A percentile compares a stretch with the other conserved stretches of the same genome.
These are phyloP conservation scores for Archips crataeganus DNA, from an alignment of 2,888 invertebrate species.

Conservation along the genomic window DNA sequence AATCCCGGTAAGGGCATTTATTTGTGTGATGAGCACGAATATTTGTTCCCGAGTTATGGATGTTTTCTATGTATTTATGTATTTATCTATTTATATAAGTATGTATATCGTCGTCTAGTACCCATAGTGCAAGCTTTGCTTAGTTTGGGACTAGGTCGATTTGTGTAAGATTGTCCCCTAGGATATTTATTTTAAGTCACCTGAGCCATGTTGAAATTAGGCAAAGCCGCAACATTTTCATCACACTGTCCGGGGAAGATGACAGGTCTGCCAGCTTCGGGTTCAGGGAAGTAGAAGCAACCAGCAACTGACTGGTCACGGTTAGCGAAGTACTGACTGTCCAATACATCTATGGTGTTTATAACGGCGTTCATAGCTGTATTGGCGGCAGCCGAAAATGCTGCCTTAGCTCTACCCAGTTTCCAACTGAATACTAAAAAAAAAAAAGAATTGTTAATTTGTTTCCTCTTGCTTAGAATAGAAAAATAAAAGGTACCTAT, in stretches of 20 bases:
- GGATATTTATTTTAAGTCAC: conserved; percentile 8
- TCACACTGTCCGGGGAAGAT: conserved; percentile 64
- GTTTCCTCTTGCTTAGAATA: neutral
- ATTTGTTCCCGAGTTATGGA: no score
- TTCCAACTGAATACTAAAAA: conserved; percentile 35
- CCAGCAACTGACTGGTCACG: conserved; percentile 54
- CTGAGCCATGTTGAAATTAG: conserved; percentile 47
- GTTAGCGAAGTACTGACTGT: conserved; percentile 46
- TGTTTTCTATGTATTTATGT: no score
- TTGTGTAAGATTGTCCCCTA: no score
- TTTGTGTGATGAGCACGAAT: no score
- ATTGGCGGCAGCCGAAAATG: conserved; percentile 2
- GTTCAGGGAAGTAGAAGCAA: conserved; percentile 64
- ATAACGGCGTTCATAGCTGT: conserved; percentile 17
- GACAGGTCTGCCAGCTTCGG: conserved; percentile 53
- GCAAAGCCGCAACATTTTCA: conserved; percentile 46
- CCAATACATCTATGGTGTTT: conserved; percentile 8
- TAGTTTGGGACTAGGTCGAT: no score
- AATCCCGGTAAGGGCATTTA: no score
- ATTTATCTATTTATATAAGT: no score
- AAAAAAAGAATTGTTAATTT: neutral
- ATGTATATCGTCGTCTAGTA: no score
- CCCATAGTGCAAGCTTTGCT: no score
- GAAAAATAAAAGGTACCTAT: neutral
- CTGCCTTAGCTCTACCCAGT: conserved; percentile 10